Evolutionary conservation across 2,797 vertebrate genomes (phyloP).

Genomic region (Apogon talboti): DNA sequence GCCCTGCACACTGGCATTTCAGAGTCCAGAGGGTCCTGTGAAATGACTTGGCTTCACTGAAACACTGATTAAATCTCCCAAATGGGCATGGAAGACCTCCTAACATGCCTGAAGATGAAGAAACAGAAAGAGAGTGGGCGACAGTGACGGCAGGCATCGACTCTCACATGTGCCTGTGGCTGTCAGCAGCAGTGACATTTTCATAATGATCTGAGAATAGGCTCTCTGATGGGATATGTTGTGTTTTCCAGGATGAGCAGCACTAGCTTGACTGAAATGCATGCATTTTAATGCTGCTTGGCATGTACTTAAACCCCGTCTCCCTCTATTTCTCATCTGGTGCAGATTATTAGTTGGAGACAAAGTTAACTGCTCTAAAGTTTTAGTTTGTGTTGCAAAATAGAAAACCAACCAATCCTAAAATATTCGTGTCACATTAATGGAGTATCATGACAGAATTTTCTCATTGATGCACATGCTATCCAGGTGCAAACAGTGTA

Average conservation of each 20-base stretch:
- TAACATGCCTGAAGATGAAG: slow-evolving; percentile 44
- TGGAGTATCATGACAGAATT: not conserved
- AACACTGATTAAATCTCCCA: slow-evolving; percentile 52
- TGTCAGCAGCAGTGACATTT: slow-evolving; percentile 19
- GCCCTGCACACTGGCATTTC: slow-evolving; percentile 51
- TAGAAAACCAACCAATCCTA: slow-evolving; percentile 13
- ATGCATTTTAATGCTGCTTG: slow-evolving; percentile 22
- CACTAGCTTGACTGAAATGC: slow-evolving; percentile 17
- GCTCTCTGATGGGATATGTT: slow-evolving; percentile 20
- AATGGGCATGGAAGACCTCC: slow-evolving; percentile 57
- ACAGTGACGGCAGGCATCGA: slow-evolving; percentile 22
- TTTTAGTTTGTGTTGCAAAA: slow-evolving; percentile 27
- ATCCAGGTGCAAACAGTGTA: not conserved
- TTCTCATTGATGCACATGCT: not conserved
- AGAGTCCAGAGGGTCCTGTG: slow-evolving; percentile 58
- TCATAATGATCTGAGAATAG: slow-evolving; percentile 30
- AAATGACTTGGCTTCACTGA: slow-evolving; percentile 59
- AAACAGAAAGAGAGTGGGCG: slow-evolving; percentile 5
- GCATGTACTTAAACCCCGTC: slow-evolving; percentile 25
- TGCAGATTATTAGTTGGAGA: slow-evolving; percentile 61
- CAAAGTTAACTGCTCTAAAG: slow-evolving; percentile 12
- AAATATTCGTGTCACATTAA: slow-evolving; percentile 1
- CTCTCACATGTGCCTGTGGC: slow-evolving; percentile 29
- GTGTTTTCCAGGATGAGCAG: slow-evolving; percentile 44
- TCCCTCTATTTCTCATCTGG: slow-evolving; percentile 63